phyloP scores from a whole-genome alignment of 2,113 vertebrate species.

The Oryzias javanicus region DNA sequence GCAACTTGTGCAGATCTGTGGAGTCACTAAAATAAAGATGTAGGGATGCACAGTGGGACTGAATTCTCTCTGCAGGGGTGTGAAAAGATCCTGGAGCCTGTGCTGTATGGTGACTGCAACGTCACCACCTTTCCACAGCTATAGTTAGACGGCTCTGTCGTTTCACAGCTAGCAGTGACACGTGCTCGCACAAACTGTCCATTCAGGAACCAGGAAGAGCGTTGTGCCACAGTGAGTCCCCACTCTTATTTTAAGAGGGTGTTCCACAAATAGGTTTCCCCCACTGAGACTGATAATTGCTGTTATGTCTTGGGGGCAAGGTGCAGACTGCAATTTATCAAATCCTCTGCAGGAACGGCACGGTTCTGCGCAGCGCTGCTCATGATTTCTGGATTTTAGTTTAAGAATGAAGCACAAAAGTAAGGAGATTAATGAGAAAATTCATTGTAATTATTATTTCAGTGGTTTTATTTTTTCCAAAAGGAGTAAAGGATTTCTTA shows the following conservation, averaged over 20 bases:
- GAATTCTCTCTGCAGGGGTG: conserved; percentile 60
- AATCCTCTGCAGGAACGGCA: conserved; percentile 61
- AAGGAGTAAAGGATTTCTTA: no score
- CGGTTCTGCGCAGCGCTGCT: conserved; percentile 38
- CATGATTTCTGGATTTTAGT: conserved; percentile 34
- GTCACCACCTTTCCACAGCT: conserved; percentile 49
- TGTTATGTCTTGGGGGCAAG: conserved; percentile 67
- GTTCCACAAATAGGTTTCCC: conserved; percentile 69
- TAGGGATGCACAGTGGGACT: conserved; percentile 49
- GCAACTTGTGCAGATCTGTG: conserved; percentile 49
- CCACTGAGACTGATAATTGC: conserved; percentile 75
- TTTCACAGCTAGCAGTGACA: conserved; percentile 54
- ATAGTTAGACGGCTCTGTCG: conserved; percentile 41
- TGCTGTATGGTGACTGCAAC: conserved; percentile 31
- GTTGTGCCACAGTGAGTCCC: conserved; percentile 43
- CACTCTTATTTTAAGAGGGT: conserved; percentile 59
- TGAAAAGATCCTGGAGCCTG: conserved; percentile 51
- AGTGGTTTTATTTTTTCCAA: no score
- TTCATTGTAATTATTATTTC: no score
- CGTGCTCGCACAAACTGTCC: conserved; percentile 55
- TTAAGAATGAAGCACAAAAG: conserved; percentile 8
- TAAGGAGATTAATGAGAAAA: not conserved
- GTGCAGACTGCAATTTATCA: conserved; percentile 58
- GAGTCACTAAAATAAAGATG: conserved; percentile 55
- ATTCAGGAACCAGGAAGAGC: conserved; percentile 56